Percentiles rank a stretch among this genome's conserved stretches.
Evolutionary conservation across 2,888 invertebrate genomes (phyloP).

Genomic region (Lamellibrachia satsuma): DNA sequence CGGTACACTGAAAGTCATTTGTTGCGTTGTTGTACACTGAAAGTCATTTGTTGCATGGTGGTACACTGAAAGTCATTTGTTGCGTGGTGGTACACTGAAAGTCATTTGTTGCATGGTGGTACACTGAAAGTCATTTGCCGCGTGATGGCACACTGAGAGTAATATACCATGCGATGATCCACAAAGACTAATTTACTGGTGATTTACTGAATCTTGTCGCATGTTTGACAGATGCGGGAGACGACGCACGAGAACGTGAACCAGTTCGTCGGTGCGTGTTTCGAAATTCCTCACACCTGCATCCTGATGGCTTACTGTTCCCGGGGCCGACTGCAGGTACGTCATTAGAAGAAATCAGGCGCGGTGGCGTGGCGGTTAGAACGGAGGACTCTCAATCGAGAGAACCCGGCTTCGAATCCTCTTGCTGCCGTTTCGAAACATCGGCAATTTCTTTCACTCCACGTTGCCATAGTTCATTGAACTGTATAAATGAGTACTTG

Average conservation of each 20-base stretch:
- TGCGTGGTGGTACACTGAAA: not conserved
- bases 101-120: not conserved
- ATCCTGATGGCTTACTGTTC: conserved; percentile 30
- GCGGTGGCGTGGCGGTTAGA: too few relatives aligned
- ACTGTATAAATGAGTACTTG: too few relatives aligned
- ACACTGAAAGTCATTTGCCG: not conserved
- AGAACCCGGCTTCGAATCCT: too few relatives aligned
- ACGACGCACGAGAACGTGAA: conserved; percentile 33
- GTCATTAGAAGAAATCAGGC: not conserved
- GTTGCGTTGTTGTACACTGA: not conserved
- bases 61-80: not conserved
- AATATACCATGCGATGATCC: not conserved
- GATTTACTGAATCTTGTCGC: not conserved
- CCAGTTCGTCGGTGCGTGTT: conserved; percentile 30
- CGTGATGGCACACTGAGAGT: not conserved
- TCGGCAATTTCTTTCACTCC: too few relatives aligned
- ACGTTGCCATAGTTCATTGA: too few relatives aligned
- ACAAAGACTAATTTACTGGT: not conserved
- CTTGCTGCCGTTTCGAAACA: too few relatives aligned
- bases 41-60: not conserved
- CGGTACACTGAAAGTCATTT: too few relatives aligned
- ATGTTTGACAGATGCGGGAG: conserved; percentile 27
- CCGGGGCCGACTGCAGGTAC: not conserved
- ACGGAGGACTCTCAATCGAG: too few relatives aligned
- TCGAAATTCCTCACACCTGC: conserved; percentile 27